A percentile compares a stretch with the other conserved stretches of the same genome.
Conservation (phyloP, 1,140 invertebrate species). For the Brachionus rubens region DNA sequence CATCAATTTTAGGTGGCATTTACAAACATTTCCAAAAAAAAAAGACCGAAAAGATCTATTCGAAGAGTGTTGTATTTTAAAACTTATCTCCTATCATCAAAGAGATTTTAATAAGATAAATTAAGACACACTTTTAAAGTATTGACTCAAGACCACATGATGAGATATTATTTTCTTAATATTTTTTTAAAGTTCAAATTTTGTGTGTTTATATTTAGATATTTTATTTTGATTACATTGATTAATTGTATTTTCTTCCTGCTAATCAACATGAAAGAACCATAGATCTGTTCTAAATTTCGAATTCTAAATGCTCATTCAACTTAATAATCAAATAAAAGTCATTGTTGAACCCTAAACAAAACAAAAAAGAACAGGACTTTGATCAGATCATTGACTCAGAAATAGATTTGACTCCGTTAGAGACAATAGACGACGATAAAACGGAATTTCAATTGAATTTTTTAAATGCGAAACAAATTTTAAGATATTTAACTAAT, state of each 20-base stretch:
- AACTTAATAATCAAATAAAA: constrained; percentile 18
- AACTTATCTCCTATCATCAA: too few species aligned
- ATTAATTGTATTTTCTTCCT: constrained; percentile 16
- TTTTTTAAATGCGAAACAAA: not conserved
- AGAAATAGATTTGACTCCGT: constrained; percentile 12
- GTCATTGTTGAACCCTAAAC: not conserved
- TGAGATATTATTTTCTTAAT: too few species aligned
- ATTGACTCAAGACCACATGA: too few species aligned
- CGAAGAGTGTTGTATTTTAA: too few species aligned
- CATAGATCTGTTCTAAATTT: not conserved
- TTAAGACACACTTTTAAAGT: too few species aligned
- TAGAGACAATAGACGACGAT: constrained; percentile 1
- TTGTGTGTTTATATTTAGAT: too few species aligned
- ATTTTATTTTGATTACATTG: not conserved
- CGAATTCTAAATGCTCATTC: not conserved
- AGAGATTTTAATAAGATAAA: too few species aligned
- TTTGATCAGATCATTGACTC: not conserved
- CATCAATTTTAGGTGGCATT: too few species aligned
- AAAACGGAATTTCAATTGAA: constrained; percentile 13
- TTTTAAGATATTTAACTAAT: not conserved
- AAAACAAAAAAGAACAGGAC: too few species aligned
- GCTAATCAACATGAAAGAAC: not conserved
- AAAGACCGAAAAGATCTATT: too few species aligned
- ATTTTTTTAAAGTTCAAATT: too few species aligned
- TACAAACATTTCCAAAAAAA: too few species aligned